phyloP scores from a whole-genome alignment of 2,797 vertebrate genomes.

The Microtus obscurus region DNA sequence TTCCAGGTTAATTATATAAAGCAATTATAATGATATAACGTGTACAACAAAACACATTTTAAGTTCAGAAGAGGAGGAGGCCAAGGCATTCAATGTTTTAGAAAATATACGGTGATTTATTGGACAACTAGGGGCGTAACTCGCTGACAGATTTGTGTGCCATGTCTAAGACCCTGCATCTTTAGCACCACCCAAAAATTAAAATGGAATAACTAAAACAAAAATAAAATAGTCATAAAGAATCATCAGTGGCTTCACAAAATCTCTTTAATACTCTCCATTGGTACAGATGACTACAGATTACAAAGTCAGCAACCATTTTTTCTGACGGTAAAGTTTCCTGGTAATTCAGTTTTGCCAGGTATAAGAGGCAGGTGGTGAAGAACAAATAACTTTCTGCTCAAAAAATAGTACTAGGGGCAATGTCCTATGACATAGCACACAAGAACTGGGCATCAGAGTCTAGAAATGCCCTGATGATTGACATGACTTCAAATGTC shows the following conservation, averaged over 20 bases:
- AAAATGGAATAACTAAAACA: background rate
- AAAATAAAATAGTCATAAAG: background rate
- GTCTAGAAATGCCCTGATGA: background rate
- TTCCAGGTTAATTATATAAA: constrained; percentile 58
- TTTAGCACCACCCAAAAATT: background rate
- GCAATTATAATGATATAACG: constrained; percentile 38
- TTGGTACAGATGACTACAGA: background rate
- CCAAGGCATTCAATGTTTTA: background rate
- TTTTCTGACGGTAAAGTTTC: background rate
- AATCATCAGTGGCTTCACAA: background rate
- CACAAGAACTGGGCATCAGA: background rate
- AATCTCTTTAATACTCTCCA: background rate
- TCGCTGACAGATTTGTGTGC: background rate
- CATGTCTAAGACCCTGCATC: background rate
- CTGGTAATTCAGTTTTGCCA: background rate
- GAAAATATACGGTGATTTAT: constrained; percentile 13
- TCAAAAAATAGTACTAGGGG: background rate
- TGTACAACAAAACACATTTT: constrained; percentile 25
- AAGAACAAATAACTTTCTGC: background rate
- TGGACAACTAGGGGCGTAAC: background rate
- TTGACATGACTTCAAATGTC: background rate
- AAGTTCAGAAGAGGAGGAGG: background rate
- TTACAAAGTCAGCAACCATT: background rate
- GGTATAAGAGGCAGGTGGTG: background rate
- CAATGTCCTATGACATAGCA: background rate